These are phyloP conservation scores for Struthidea cinerea DNA, from an alignment of 2,113 vertebrate species.

Conservation along the genomic window DNA sequence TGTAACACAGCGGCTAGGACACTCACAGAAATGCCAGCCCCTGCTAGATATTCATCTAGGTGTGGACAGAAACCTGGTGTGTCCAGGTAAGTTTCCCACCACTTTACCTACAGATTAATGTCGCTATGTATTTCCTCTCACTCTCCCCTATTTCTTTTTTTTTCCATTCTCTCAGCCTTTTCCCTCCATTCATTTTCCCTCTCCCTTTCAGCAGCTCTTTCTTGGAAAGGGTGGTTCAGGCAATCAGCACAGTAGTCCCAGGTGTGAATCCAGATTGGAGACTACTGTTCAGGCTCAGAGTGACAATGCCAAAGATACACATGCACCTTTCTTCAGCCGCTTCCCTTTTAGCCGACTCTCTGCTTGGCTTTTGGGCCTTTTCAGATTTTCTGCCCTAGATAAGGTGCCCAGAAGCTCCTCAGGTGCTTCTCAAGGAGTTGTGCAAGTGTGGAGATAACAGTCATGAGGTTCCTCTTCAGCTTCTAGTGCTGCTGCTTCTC, in stretches of 20 bases:
- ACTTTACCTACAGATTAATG: background rate
- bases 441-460: background rate
- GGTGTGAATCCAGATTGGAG: background rate
- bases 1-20: background rate
- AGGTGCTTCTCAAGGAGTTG: rapidly evolving
- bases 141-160: background rate
- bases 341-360: background rate
- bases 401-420: background rate
- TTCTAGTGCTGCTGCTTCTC: background rate
- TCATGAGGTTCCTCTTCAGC: background rate
- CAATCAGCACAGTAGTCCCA: background rate
- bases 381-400: background rate
- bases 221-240: background rate
- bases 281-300: background rate
- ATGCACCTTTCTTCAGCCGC: background rate
- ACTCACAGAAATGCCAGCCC: background rate
- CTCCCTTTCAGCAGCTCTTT: background rate
- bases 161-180: background rate
- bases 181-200: background rate
- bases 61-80: background rate
- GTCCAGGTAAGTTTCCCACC: background rate
- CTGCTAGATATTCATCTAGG: background rate
- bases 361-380: background rate
- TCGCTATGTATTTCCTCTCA: background rate
- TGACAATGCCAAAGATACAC: background rate